A percentile compares a stretch with the other conserved stretches of the same genome.
Conservation (phyloP, 2,888 invertebrate genomes). For the Melanargia galathea region DNA sequence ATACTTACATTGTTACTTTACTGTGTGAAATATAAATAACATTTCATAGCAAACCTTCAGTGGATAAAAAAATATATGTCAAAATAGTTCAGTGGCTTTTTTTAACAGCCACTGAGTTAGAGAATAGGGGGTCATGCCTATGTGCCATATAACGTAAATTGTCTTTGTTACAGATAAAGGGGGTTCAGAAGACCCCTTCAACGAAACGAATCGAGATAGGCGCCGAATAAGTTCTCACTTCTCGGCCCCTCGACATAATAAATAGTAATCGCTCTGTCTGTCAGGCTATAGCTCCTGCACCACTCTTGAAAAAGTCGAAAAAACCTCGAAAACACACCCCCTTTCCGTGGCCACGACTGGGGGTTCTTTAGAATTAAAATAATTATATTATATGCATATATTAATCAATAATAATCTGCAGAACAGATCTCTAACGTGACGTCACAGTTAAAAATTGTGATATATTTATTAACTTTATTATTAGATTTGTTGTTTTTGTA, state of each 20-base stretch:
- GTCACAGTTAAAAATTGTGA: slow-evolving; percentile 77
- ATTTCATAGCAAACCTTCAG: too few relatives aligned
- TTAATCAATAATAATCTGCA: slow-evolving; percentile 71
- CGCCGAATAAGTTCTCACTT: slow-evolving; percentile 53
- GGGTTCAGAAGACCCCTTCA: slow-evolving; percentile 62
- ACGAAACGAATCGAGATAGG: slow-evolving; percentile 78
- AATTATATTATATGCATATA: slow-evolving; percentile 74
- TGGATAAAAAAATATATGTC: too few relatives aligned
- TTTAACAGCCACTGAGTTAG: too few relatives aligned
- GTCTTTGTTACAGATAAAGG: slow-evolving; percentile 70
- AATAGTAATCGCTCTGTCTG: slow-evolving; percentile 71
- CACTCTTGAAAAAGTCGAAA: slow-evolving; percentile 69
- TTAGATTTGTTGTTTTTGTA: slow-evolving; percentile 60
- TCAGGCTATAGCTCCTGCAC: slow-evolving; percentile 70
- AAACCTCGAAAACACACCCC: slow-evolving; percentile 65
- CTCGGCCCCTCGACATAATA: slow-evolving; percentile 66
- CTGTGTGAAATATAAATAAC: too few relatives aligned
- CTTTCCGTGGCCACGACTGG: slow-evolving; percentile 78
- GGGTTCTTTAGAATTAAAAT: slow-evolving; percentile 50
- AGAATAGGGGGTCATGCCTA: too few relatives aligned
- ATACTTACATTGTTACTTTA: too few relatives aligned
- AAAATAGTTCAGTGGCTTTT: too few relatives aligned
- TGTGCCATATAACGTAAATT: too few relatives aligned
- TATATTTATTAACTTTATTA: slow-evolving; percentile 51
- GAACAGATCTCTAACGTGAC: slow-evolving; percentile 79